phyloP scores from a whole-genome alignment of 2,888 invertebrate genomes.

The Drosophila heteroneura region DNA sequence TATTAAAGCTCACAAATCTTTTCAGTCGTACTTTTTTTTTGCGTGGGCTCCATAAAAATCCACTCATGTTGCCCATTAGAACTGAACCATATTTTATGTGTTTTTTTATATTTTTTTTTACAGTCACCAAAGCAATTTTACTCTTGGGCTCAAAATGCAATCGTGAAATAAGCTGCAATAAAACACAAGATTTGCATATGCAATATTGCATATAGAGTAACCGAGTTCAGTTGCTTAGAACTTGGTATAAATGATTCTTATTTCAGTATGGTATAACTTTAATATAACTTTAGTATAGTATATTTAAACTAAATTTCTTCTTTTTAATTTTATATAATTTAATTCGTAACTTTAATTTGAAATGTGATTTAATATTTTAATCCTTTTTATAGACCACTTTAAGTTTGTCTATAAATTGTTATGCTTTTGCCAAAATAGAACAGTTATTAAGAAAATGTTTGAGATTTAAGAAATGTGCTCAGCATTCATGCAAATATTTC shows the following conservation, averaged over 20 bases:
- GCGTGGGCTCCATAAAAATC: neutral
- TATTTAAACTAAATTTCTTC: neutral
- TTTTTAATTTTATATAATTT: neutral
- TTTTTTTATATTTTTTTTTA: neutral
- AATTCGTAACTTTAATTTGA: neutral
- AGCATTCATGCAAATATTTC: neutral
- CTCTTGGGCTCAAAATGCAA: slow-evolving; percentile 4
- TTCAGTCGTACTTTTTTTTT: neutral
- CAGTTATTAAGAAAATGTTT: neutral
- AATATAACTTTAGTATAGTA: too few relatives aligned
- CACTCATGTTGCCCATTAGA: neutral
- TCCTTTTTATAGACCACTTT: neutral
- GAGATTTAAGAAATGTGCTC: neutral
- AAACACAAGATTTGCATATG: slow-evolving; percentile 8
- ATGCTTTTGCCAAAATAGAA: neutral
- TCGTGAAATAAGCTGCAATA: slow-evolving; percentile 21
- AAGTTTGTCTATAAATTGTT: neutral
- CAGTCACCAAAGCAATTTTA: neutral
- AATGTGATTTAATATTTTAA: neutral
- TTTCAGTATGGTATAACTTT: neutral
- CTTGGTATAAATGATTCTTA: neutral
- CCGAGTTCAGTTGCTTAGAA: neutral
- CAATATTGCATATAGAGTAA: neutral
- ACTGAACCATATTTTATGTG: slow-evolving; percentile 14
- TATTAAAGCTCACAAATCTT: slow-evolving; percentile 3